Base-by-base conservation (phyloP, 1,140 invertebrate genomes). In the Palaemon carinicauda region DNA sequence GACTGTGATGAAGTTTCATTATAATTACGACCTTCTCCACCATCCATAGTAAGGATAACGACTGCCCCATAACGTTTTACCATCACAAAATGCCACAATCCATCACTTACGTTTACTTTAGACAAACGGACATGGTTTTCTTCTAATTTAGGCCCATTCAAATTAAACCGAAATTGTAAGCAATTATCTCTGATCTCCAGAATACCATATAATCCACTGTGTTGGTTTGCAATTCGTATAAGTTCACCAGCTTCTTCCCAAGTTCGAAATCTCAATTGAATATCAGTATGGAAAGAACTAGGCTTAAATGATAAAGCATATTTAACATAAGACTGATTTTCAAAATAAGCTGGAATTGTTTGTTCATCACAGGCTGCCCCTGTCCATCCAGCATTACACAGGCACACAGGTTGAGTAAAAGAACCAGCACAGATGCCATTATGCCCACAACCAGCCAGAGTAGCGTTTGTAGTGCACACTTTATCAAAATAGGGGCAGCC, bases 71-170 rank as follows among this genome's bases (percentile, higher is more conserved):
- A 97, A 82, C 98, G 94, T 21, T 91, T 91, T 0, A 94, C 93
- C 89, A 95, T 94, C 0, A 97, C 97, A 10, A 96, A 96, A 91
- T 99, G 98, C 98, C 98, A 99, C 90, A 98, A 97, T 15, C 98
- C 98, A 92, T 99, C 98, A 91, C 98, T 96, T 1, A 98, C 97
- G 2, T 95, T 94, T 19, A 98, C 95, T 41, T 96, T 94, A 80
- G 95, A 96, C 15, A 99, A 92, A 95, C 96, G 97, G 80, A 99
- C 95, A 91, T 97, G 96, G 90, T 95, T 94, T 91, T 98, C 96
- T 91, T 98, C 96, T 15, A 96, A 96, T 87, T 96, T 93, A 88
- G 97, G 91, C 33, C 96, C 97, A 91, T 98, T 98, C 19, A 99
- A 91, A 91, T 99, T 98, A 91, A 96, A 99, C 3, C 88, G 94